Evolutionary conservation across 2,888 invertebrate genomes (phyloP).

Genomic region (Mycalesis mineus): DNA sequence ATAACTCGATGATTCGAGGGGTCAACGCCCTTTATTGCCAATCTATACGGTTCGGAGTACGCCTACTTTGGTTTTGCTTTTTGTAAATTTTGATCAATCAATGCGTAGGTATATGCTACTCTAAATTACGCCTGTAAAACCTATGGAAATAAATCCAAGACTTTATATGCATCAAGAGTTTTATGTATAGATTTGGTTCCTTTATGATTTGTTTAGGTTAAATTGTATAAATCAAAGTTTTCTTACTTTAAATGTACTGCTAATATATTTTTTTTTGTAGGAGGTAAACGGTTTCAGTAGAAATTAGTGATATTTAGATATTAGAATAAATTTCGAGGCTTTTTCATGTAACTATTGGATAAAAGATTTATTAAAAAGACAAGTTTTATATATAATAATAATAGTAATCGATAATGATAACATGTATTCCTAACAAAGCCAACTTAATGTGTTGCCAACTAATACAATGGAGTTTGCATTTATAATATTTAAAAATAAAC

Average conservation of each 20-base stretch:
- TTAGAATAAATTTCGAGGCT: slow-evolving; percentile 65
- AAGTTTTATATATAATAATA: slow-evolving; percentile 33
- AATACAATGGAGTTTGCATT: slow-evolving; percentile 30
- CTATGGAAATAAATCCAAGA: no score
- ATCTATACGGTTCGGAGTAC: no score
- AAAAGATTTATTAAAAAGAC: slow-evolving; percentile 46
- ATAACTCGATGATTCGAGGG: no score
- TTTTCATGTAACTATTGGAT: slow-evolving; percentile 48
- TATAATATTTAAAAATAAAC: slow-evolving; percentile 25
- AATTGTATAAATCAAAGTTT: no score
- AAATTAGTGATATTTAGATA: slow-evolving; percentile 40
- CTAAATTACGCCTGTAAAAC: no score
- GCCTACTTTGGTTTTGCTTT: no score
- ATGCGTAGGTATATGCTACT: no score
- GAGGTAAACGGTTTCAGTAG: slow-evolving; percentile 36
- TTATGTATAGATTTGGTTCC: no score
- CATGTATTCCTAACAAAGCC: slow-evolving; percentile 46
- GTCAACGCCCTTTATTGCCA: no score
- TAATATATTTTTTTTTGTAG: not conserved
- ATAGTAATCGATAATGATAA: slow-evolving; percentile 9
- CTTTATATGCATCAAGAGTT: no score
- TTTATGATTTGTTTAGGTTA: no score
- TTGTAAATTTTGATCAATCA: no score
- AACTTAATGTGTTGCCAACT: slow-evolving; percentile 54
- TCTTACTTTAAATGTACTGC: not conserved